Percentiles rank a stretch among this genome's conserved stretches.
phyloP scores from a whole-genome alignment of 2,797 vertebrate genomes.

The Smutsia gigantea region DNA sequence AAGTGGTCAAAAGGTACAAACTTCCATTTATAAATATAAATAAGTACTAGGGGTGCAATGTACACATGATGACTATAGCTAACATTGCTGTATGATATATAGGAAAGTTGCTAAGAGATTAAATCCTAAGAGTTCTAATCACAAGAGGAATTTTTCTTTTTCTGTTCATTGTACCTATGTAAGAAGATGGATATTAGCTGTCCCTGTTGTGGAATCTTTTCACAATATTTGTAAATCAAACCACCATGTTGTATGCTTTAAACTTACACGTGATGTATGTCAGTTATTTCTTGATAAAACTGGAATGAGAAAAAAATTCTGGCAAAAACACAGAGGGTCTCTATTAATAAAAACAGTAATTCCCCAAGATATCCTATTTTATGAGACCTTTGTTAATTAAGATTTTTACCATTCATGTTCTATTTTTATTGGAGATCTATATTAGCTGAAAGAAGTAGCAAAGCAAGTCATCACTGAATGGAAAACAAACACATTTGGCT shows the following conservation, averaged over 20 bases:
- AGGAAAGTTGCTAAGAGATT: background rate
- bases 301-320: background rate
- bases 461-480: background rate
- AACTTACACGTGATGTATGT: background rate
- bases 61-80: background rate
- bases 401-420: slow-evolving; percentile 44
- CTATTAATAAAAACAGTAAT: slow-evolving; percentile 34
- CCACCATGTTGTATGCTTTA: background rate
- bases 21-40: background rate
- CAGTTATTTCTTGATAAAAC: background rate
- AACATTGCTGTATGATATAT: background rate
- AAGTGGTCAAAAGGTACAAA: background rate
- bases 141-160: background rate
- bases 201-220: background rate
- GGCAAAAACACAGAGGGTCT: background rate
- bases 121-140: background rate
- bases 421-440: slow-evolving; percentile 52
- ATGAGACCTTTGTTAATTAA: slow-evolving; percentile 69
- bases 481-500: slow-evolving; percentile 39
- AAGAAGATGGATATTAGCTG: background rate
- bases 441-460: slow-evolving; percentile 23
- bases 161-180: background rate
- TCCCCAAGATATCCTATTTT: background rate
- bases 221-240: background rate
- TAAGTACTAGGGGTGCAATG: background rate